Evolutionary conservation across 2,888 invertebrate genomes (phyloP), one percentile per base, ranked within the genome.

Genomic region (Lepetodrilus schrolli): DNA sequence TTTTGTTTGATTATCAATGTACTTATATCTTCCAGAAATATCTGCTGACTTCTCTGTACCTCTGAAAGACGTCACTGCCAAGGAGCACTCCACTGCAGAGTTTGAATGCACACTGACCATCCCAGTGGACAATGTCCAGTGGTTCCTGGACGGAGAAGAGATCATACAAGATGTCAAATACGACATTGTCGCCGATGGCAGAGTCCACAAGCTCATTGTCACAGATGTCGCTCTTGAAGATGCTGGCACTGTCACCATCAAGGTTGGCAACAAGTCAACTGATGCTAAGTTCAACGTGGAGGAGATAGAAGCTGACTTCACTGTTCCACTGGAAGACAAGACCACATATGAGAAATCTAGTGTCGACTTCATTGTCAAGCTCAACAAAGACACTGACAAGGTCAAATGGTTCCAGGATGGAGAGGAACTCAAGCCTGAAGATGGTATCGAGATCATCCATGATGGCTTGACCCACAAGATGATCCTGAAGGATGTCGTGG

Each of bases 81-180:
- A 75, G 26, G 85, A 85, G 74, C 49, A 77, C 38, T 75, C 75
- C 30, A 75, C 72, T 84, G 96, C 96, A 0, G 94, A 93, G 36
- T 96, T 98, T 90, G 95, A 96, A 87, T 95, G 97, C 82, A 96
- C 97, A 90, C 92, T 98, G n/a, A 96, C 96, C 7, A 96, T 97
- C 92, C 97, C 97, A 38, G 97, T 97, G 90, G 96, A 97, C 0
- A 94, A 94, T 76, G 96, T 97, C 0, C 93, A 94, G 77, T 98
- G 97, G 98, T 96, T 94, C 88, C 96, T 96, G 90, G 94, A 96
- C 86, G 85, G 81, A 17, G 93, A 93, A 75, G 96, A 97, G 91
- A 93, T 97, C 77, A 94, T 94, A 88, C 95, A 96, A 84, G 95
- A 95, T 43, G 96, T 77, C 21, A 77, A 77, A 34, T 76, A 78